phyloP scores from a whole-genome alignment of 2,113 vertebrate genomes.

The Phocoena phocoena region DNA sequence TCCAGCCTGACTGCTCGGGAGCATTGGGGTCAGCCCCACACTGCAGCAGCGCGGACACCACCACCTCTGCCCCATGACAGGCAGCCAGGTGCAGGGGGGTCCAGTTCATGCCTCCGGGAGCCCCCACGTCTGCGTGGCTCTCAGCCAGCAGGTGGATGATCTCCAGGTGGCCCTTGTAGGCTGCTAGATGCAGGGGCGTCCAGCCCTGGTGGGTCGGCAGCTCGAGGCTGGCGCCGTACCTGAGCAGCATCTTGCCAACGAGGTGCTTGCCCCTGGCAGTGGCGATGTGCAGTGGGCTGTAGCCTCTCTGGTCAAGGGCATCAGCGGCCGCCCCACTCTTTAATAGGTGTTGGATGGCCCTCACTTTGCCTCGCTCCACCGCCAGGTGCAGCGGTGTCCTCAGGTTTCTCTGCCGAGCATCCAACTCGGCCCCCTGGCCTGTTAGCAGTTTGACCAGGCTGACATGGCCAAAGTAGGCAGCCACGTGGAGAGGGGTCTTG shows the following conservation, averaged over 20 bases:
- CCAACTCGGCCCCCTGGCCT: slow-evolving; percentile 84
- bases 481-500: slow-evolving; percentile 88
- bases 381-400: slow-evolving; percentile 87
- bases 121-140: slow-evolving; percentile 78
- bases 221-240: slow-evolving; percentile 81
- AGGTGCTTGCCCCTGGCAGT: slow-evolving; percentile 86
- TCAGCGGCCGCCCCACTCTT: slow-evolving; percentile 79
- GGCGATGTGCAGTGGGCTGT: slow-evolving; percentile 87
- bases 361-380: slow-evolving; percentile 88
- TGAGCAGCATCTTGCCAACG: slow-evolving; percentile 89
- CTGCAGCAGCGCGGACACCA: slow-evolving; percentile 83
- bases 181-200: slow-evolving; percentile 89
- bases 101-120: slow-evolving; percentile 85
- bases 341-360: slow-evolving; percentile 87
- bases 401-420: slow-evolving; percentile 82
- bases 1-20: slow-evolving; percentile 86
- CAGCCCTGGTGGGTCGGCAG: slow-evolving; percentile 86
- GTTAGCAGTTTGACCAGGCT: slow-evolving; percentile 88
- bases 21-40: slow-evolving; percentile 84
- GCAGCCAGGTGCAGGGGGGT: slow-evolving; percentile 89
- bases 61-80: slow-evolving; percentile 78
- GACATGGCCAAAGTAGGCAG: slow-evolving; percentile 87
- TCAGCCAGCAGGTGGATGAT: slow-evolving; percentile 84
- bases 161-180: slow-evolving; percentile 86
- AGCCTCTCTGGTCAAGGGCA: slow-evolving; percentile 81